Percentiles rank a stretch among this genome's conserved stretches.
Evolutionary conservation across 2,113 vertebrate genomes (phyloP).

Genomic region (Nycticebus coucang): DNA sequence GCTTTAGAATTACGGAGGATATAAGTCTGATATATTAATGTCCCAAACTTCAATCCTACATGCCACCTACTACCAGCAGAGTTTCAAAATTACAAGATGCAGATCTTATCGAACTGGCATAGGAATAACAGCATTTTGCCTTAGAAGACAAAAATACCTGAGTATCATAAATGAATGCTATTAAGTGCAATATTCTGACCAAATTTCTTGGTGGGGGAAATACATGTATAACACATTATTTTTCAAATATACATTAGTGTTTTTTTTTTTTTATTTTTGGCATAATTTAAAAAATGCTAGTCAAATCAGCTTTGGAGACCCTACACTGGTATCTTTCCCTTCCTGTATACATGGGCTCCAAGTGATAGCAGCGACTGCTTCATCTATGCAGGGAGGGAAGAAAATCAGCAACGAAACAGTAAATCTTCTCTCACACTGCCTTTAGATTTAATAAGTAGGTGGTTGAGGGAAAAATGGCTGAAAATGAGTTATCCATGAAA

Average conservation of each 20-base stretch:
- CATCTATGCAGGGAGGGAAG: constrained; percentile 48
- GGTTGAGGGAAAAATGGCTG: constrained; percentile 79
- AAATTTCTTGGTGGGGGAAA: constrained; percentile 64
- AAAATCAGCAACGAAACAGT: not conserved
- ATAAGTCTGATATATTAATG: constrained; percentile 52
- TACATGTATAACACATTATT: not conserved
- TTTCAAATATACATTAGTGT: not conserved
- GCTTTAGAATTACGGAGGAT: constrained; percentile 55
- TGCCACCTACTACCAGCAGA: constrained; percentile 7
- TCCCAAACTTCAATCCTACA: constrained; percentile 44
- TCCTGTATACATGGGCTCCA: not conserved
- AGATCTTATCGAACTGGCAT: constrained; percentile 29
- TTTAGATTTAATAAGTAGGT: constrained; percentile 76
- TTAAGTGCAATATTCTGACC: constrained; percentile 26
- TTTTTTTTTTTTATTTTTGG: constrained; percentile 47
- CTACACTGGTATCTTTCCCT: constrained; percentile 54
- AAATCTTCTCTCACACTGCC: constrained; percentile 29
- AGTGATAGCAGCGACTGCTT: constrained; percentile 1
- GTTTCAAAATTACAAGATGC: constrained; percentile 67
- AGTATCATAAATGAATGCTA: constrained; percentile 33
- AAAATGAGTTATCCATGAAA: constrained; percentile 88
- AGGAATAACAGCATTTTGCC: not conserved
- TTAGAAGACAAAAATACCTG: constrained; percentile 58
- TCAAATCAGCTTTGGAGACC: constrained; percentile 43
- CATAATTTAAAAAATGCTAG: not conserved